Conservation (phyloP, 37 sponge, comb jelly and placozoan species). For the Chondrosia reniformis region DNA sequence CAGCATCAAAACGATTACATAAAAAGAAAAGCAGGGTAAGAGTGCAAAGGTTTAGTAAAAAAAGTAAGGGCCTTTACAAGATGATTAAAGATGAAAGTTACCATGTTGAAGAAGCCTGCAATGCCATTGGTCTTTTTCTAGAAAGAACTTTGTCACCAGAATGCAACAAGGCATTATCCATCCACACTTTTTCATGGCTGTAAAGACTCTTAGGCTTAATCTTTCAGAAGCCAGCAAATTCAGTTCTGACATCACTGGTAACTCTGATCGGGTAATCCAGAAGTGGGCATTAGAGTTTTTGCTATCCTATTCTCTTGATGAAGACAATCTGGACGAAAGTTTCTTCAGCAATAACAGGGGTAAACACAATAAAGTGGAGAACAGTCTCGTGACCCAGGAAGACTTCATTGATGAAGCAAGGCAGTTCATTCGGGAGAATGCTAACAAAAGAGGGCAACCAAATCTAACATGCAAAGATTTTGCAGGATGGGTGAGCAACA, state of each 20-base stretch:
- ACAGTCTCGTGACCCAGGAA: background rate
- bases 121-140: background rate
- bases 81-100: background rate
- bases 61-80: background rate
- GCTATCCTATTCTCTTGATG: background rate
- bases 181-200: background rate
- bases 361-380: background rate
- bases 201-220: too few species aligned
- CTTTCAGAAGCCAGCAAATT: background rate
- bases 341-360: background rate
- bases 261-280: background rate
- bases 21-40: background rate
- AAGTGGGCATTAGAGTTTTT: background rate
- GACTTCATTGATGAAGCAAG: background rate
- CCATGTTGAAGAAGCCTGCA: too few species aligned
- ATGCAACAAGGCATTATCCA: background rate
- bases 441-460: background rate
- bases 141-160: background rate
- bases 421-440: background rate
- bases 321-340: background rate
- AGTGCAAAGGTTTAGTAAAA: background rate
- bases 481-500: slow-evolving; percentile 5
- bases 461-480: slow-evolving; percentile 7
- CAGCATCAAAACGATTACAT: background rate
- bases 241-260: background rate